Percentiles rank a stretch among this genome's conserved stretches.
Evolutionary conservation across 2,797 vertebrate genomes (phyloP).

Genomic region (Megaceryle alcyon): DNA sequence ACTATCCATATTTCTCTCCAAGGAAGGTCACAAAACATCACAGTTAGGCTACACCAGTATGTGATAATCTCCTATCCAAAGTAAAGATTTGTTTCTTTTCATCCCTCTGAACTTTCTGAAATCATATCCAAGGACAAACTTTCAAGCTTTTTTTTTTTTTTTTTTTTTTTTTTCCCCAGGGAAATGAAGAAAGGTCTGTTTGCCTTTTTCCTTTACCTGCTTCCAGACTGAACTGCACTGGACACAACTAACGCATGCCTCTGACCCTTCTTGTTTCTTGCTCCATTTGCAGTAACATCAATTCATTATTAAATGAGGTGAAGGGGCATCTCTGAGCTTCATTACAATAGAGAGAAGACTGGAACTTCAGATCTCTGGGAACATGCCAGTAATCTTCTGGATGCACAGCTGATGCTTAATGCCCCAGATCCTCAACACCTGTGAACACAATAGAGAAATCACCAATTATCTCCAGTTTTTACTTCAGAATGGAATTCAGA

Average conservation of each 20-base stretch:
- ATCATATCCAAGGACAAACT: background rate
- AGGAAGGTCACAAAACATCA: background rate
- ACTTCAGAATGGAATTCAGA: background rate
- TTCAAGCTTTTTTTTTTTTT: background rate
- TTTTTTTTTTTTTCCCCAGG: background rate
- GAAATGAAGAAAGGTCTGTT: background rate
- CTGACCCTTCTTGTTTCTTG: constrained; percentile 62
- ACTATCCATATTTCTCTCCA: background rate
- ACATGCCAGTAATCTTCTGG: constrained; percentile 79
- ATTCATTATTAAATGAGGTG: constrained; percentile 81
- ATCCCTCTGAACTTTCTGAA: background rate
- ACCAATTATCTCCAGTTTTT: constrained; percentile 23
- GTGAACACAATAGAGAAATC: constrained; percentile 23
- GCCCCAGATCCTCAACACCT: constrained; percentile 87
- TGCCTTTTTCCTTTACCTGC: constrained; percentile 66
- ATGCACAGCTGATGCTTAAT: constrained; percentile 83
- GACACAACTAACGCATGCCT: constrained; percentile 81
- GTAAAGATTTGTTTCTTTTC: background rate
- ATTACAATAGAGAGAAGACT: constrained; percentile 79
- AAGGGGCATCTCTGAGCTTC: constrained; percentile 81
- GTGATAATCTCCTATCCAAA: background rate
- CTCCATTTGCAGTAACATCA: constrained; percentile 79
- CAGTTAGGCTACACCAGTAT: background rate
- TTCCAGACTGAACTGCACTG: constrained; percentile 75
- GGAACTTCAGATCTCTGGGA: constrained; percentile 80